A percentile compares a stretch with the other conserved stretches of the same genome.
Conservation (phyloP, 2,113 vertebrate genomes). For the Malaclemys terrapin region DNA sequence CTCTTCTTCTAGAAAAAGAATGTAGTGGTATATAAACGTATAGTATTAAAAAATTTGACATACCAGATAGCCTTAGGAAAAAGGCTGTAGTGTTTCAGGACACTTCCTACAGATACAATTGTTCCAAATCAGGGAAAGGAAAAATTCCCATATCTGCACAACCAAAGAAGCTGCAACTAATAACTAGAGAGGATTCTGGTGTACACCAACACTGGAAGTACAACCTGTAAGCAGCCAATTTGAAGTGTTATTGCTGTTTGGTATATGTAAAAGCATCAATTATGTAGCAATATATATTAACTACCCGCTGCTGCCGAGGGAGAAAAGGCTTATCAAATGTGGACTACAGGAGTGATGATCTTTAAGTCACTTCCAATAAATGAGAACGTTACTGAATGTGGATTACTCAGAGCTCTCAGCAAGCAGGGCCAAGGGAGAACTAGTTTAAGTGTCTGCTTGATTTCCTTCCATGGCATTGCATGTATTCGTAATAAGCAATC, state of each 20-base stretch:
- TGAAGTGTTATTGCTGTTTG: background rate
- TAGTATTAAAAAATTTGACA: background rate
- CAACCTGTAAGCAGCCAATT: background rate
- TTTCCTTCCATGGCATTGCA: background rate
- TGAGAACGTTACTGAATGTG: background rate
- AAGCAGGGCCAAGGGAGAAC: background rate
- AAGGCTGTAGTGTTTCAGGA: background rate
- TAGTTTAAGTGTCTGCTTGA: background rate
- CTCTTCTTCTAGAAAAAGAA: constrained; percentile 48
- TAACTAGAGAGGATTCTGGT: background rate
- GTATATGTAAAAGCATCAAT: background rate
- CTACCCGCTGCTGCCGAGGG: background rate
- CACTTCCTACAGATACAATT: background rate
- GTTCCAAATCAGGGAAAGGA: background rate
- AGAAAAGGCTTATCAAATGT: background rate
- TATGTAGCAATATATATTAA: background rate
- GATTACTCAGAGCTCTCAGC: background rate
- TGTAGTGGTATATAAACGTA: background rate
- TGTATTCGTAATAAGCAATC: background rate
- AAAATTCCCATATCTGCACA: background rate
- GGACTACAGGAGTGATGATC: background rate
- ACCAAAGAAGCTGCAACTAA: background rate
- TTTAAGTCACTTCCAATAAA: background rate
- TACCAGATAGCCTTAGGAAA: background rate
- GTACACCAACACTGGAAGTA: background rate